phyloP scores from a whole-genome alignment of 1,140 invertebrate species.

The Pentalonia nigronervosa region DNA sequence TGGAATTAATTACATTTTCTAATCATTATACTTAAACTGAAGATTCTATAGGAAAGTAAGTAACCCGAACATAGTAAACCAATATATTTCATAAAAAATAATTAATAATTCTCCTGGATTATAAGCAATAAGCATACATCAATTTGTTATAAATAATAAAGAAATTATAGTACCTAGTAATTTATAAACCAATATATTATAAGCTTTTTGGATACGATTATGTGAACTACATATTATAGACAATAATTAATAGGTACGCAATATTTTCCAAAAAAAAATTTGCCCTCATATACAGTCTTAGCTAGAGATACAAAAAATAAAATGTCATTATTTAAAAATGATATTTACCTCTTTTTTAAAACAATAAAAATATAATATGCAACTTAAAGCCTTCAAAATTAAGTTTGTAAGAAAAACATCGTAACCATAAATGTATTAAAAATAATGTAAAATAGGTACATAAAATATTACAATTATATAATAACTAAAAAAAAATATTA shows the following conservation, averaged over 20 bases:
- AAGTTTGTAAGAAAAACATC: not conserved
- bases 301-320: not conserved
- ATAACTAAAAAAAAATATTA: not conserved
- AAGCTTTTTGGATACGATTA: not conserved
- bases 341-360: not conserved
- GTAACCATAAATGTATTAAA: not conserved
- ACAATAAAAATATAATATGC: not conserved
- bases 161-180: not conserved
- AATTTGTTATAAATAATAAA: not conserved
- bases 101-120: not conserved
- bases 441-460: not conserved
- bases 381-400: not conserved
- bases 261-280: not conserved
- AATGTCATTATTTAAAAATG: not conserved
- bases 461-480: not conserved
- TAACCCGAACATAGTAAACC: not conserved
- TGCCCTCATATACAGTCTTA: not conserved
- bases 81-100: not conserved
- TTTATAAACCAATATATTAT: conserved; percentile 1
- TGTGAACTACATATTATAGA: not conserved
- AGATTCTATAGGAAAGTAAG: not conserved
- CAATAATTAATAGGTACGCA: not conserved
- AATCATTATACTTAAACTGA: not conserved
- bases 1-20: not conserved
- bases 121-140: not conserved